Evolutionary conservation across 2,888 invertebrate genomes (phyloP), one percentile per base, ranked within the genome.

Genomic region (Philonicus albiceps): DNA sequence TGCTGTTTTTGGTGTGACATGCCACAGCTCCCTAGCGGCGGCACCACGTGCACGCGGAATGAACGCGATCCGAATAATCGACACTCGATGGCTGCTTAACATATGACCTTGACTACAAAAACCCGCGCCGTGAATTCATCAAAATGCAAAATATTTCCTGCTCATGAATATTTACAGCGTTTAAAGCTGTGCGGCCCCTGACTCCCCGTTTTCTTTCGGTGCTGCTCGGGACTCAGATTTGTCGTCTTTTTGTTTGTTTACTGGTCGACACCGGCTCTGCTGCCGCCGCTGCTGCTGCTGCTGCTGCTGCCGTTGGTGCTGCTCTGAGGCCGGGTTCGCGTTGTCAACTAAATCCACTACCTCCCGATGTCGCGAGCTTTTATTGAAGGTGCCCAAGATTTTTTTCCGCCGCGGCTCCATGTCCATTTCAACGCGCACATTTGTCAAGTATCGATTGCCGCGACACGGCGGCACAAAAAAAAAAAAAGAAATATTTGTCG

Each of bases 141-240:
- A 88, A 88, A 88, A 88, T 88, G 88, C 88, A 88, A 88, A 88
- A 88, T 88, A 88, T 88, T 88, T 88, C 88, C 88, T 88, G 88
- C 88, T 88, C 88, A 88, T 88, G 88, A 88, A 88, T 88, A 88
- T 88, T 88, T 88, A 88, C 87, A 85, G 75, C 88, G 87, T 87
- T 88, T 87, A 86, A 86, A 86, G 74, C 55, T 78, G 37, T 19
- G 78, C 19, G 31, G 80, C 72, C 80, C 40, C 80, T 37, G 40
- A 37, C 43, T 43, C 30, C 84, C 73, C 27, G 16, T 11, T 30
- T 40, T 31, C 22, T 8, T 73, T 43, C 27, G 30, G 73, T 8
- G 73, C 27, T 43, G 40, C 43, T 43, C 55, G 40, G 55, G 43
- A 73, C 84, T 22, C 84, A n/a, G 84, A 72, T 84, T 73, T 84